Evolutionary conservation across 1,140 invertebrate species (phyloP), one percentile per base, ranked within the genome.

Genomic region (Gryllus bimaculatus): DNA sequence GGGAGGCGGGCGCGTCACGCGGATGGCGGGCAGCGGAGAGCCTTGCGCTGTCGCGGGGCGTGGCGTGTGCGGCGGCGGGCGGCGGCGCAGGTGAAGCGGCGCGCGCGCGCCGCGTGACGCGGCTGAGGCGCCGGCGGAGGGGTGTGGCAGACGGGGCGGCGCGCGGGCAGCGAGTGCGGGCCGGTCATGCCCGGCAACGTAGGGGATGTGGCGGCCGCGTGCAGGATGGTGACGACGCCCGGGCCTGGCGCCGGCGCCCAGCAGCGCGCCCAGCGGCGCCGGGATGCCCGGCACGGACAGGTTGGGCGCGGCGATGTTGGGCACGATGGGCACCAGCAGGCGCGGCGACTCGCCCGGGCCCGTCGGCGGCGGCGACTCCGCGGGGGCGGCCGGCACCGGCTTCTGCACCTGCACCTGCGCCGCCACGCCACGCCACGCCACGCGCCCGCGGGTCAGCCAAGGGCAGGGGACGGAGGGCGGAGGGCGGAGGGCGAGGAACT

Each of bases 161-260:
- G 8, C 49, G 8, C 47, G 49, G n/a, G n/a, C 49, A 54, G 84
- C 15, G 88, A 91, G 80, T 92, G 91, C 2, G 94, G 94, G 54
- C 94, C 94, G 0, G 94, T 94, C 84, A 96, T 96, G 13, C 94
- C 94, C 6, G 94, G 94, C 26, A 8, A 95, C 93, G 84, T 93
- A 92, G 8, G 93, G 92, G 82, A 95, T 93, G 10, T 92, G 85
- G 84, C 93, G 93, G n/a, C 91, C 92, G n/a, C 89, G 78, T 88
- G 87, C 8, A 88, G 79, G 18, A 84, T 83, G 2, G 83, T 83
- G 10, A 84, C 79, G 10, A 83, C 81, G 10, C 83, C 54, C 83
- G 18, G 74, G 15, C n/a, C 77, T n/a, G 73, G 66, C 20, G 47
- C 10, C 74, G 10, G 20, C 47, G 20, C 20, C 47, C 10, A 75